phyloP scores from a whole-genome alignment of 2,113 vertebrate genomes.

The Pseudopipra pipra region DNA sequence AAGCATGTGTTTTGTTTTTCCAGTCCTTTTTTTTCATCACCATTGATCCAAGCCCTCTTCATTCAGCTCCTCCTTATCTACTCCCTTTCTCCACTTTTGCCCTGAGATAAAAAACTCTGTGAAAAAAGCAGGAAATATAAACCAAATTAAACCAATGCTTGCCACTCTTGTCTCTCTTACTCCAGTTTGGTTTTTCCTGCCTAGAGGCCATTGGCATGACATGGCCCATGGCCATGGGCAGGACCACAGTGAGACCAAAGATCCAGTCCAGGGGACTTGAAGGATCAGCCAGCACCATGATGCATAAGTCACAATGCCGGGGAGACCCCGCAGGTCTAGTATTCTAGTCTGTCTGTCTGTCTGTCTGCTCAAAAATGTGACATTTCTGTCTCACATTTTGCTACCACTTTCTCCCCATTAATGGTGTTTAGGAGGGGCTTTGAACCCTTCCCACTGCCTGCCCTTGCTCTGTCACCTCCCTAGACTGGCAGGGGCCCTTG shows the following conservation, averaged over 20 bases:
- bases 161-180: not conserved
- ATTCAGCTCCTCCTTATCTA: not conserved
- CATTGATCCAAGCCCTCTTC: not conserved
- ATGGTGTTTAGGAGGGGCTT: not conserved
- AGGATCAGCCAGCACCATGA: not conserved
- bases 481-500: not conserved
- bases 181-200: not conserved
- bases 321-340: not conserved
- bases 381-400: not conserved
- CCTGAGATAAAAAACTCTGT: not conserved
- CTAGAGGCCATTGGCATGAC: not conserved
- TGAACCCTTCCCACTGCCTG: not conserved
- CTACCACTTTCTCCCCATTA: not conserved
- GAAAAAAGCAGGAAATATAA: not conserved
- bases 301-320: not conserved
- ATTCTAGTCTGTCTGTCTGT: not conserved
- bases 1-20: not conserved
- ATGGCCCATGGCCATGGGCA: not conserved
- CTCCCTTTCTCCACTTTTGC: not conserved
- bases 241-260: not conserved
- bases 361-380: not conserved
- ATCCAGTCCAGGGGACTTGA: not conserved
- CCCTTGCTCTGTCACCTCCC: not conserved
- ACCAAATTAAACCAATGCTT: not conserved
- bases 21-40: not conserved